Conservation (phyloP, 2,797 vertebrate genomes). For the Erpetoichthys calabaricus region DNA sequence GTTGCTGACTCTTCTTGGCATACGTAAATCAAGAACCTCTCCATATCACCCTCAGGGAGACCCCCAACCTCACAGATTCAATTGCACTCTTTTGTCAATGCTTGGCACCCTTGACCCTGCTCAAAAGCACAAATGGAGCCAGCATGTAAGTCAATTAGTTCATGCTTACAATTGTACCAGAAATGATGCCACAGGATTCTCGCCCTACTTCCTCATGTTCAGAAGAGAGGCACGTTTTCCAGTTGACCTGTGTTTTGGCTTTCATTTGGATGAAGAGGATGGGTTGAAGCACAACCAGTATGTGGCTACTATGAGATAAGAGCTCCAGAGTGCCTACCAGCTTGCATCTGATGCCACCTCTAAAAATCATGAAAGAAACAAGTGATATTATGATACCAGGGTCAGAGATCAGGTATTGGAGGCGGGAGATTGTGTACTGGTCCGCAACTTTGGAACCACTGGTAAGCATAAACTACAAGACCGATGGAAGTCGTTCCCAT, state of each 20-base stretch:
- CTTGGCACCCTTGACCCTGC: neutral
- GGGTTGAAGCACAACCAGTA: neutral
- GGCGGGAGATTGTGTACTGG: neutral
- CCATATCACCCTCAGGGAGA: conserved; percentile 3
- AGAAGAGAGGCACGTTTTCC: conserved; percentile 1
- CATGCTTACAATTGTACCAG: conserved; percentile 1
- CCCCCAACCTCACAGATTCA: neutral
- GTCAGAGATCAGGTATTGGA: neutral
- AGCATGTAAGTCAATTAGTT: neutral
- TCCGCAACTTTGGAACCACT: neutral
- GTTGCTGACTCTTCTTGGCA: neutral
- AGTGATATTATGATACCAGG: neutral
- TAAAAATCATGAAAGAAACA: neutral
- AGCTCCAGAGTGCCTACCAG: neutral
- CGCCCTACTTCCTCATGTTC: neutral
- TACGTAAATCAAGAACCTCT: neutral
- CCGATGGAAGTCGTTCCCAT: neutral
- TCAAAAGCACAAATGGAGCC: neutral
- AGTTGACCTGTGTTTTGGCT: neutral
- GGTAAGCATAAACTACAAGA: neutral
- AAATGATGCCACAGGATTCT: neutral
- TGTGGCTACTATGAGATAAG: neutral
- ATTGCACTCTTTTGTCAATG: conserved; percentile 1
- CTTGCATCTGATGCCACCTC: neutral
- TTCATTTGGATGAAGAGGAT: neutral